Percentiles rank a stretch among this genome's conserved stretches.
Conservation (phyloP, 2,797 vertebrate genomes). For the Sylvia borin region DNA sequence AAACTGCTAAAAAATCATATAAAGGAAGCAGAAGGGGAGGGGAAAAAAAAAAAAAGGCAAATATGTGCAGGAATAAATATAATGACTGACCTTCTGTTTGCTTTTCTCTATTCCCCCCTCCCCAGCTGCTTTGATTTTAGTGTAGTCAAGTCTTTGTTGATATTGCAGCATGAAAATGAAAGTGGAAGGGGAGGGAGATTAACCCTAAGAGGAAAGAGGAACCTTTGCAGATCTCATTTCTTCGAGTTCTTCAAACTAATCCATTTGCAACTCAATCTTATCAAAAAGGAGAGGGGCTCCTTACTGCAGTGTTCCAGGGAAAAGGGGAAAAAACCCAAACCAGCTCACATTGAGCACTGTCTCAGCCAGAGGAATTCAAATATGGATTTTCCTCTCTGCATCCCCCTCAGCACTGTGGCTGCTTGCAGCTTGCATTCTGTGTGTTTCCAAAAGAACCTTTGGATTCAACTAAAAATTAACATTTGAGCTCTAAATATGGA, state of each 20-base stretch:
- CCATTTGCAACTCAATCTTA: constrained; percentile 39
- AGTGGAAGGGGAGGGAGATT: background rate
- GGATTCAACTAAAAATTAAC: background rate
- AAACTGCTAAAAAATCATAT: constrained; percentile 1
- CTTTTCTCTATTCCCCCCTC: background rate
- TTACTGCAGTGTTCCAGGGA: background rate
- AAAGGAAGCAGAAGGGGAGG: background rate
- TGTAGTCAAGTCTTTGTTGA: background rate
- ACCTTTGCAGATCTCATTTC: constrained; percentile 40
- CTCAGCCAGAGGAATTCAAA: background rate
- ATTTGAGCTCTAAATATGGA: background rate
- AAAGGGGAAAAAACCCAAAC: background rate
- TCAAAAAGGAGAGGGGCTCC: background rate
- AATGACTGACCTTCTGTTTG: background rate
- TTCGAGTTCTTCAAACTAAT: constrained; percentile 28
- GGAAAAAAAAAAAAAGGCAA: background rate
- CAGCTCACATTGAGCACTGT: background rate
- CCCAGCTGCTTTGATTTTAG: constrained; percentile 17
- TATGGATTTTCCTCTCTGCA: background rate
- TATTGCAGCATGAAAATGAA: constrained; percentile 15
- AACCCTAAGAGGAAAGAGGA: constrained; percentile 17
- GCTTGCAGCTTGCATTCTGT: background rate
- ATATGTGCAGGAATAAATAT: background rate
- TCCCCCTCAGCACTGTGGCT: background rate
- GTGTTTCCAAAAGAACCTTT: background rate